Base-by-base conservation (phyloP, 1,140 invertebrate species). In the Wasmannia auropunctata region DNA sequence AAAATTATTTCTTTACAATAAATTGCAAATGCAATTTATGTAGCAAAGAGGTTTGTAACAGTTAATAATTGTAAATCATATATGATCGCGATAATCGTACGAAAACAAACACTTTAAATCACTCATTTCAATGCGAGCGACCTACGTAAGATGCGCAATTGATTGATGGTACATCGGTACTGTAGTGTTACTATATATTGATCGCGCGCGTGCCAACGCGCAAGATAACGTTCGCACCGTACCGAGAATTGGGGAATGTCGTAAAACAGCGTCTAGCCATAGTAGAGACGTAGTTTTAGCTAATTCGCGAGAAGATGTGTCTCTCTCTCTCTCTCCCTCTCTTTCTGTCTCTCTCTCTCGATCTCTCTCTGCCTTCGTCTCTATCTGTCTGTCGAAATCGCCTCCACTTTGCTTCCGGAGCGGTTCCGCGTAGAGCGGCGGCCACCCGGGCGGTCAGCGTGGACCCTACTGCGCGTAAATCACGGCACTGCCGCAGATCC, bases 401-500 rank as follows among this genome's bases (percentile, higher is more conserved):
- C 63, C 88, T 90, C 69, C 56, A 75, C 77, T 89, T 89, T 67
- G 63, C 28, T 70, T 54, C 58, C 60, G 56, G 77, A 79, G 84
- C 75, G 54, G 81, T 72, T 69, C 37, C 70, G 74, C 67, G 75
- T 65, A 76, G n/a, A n/a, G 80, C 56, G 87, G 58, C 56, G 67
- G 70, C 81, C 67, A 74, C 89, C 77, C 72, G 86, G 86, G 86
- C 91, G 92, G 92, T 92, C 92, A 92, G 85, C 91, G 10, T 87
- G 74, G 89, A 93, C 92, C 92, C 91, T 92, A 74, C 65, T 79
- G 56, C 85, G 74, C 91, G 91, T 94, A 94, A 94, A 94, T 94
- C 94, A 94, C 88, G 81, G 77, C 72, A 46, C 72, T 86, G 88
- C 89, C 92, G 86, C 90, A 91, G 91, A 94, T 94, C 91, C 93